A percentile compares a stretch with the other conserved stretches of the same genome.
phyloP scores from a whole-genome alignment of 2,888 invertebrate genomes.

The Megastigmus dorsalis region DNA sequence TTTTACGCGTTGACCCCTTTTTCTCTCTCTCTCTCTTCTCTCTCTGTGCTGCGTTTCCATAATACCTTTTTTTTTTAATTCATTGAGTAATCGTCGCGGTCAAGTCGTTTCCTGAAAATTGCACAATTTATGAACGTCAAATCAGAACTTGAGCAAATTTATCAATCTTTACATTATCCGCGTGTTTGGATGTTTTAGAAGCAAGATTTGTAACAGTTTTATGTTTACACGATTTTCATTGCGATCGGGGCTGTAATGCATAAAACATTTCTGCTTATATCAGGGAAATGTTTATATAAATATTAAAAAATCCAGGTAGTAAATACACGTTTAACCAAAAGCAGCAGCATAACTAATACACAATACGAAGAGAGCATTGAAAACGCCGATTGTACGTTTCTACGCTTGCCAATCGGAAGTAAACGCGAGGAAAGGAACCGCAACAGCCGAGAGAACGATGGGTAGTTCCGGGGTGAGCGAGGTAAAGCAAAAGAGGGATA shows the following conservation, averaged over 20 bases:
- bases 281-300: too few species aligned
- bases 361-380: background rate
- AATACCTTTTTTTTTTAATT: slow-evolving; percentile 24
- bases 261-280: too few species aligned
- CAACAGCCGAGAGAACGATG: background rate
- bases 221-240: too few species aligned
- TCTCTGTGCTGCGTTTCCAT: background rate
- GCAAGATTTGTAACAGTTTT: too few species aligned
- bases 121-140: background rate
- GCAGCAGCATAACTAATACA: background rate
- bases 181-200: too few species aligned
- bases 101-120: background rate
- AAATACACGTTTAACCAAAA: background rate
- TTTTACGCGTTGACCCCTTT: slow-evolving; percentile 25
- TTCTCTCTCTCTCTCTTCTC: background rate
- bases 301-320: too few species aligned
- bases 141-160: background rate
- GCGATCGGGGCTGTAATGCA: too few species aligned
- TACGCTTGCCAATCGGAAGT: slow-evolving; percentile 32
- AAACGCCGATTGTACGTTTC: slow-evolving; percentile 4
- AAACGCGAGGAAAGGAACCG: slow-evolving; percentile 34
- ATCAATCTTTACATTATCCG: too few species aligned
- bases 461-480: slow-evolving; percentile 37
- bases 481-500: slow-evolving; percentile 48
- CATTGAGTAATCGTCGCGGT: slow-evolving; percentile 28